Conservation (phyloP, 2,113 vertebrate species). For the Dipodomys merriami region DNA sequence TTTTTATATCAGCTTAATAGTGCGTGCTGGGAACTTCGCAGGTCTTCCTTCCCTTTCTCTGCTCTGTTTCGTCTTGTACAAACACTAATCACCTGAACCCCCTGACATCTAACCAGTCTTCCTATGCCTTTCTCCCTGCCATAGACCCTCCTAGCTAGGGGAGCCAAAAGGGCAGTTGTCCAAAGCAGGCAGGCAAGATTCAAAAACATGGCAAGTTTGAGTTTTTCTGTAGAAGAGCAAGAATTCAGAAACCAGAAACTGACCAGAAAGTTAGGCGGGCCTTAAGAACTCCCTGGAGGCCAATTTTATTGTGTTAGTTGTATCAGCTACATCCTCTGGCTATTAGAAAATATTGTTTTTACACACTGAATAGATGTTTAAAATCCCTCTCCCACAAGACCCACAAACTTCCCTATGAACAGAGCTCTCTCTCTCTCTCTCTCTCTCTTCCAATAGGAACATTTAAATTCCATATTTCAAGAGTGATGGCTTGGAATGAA, state of each 20-base stretch:
- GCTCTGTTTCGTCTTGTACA: background rate
- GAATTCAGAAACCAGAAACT: background rate
- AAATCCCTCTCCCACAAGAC: constrained; percentile 9
- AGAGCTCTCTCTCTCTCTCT: background rate
- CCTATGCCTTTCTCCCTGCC: background rate
- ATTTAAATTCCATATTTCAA: constrained; percentile 40
- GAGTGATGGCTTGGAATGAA: constrained; percentile 54
- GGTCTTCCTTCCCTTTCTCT: background rate
- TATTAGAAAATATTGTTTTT: constrained; percentile 47
- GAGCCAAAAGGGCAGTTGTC: background rate
- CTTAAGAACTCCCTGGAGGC: background rate
- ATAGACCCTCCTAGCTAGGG: background rate
- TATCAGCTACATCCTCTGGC: background rate
- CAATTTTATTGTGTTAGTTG: background rate
- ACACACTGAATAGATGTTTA: background rate
- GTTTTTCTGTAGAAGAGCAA: background rate
- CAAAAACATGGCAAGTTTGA: background rate
- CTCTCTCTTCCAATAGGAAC: constrained; percentile 42
- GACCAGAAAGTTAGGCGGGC: background rate
- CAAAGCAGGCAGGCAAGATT: background rate
- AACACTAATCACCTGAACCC: background rate
- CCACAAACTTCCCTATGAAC: constrained; percentile 6
- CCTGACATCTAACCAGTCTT: background rate
- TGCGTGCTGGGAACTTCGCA: background rate
- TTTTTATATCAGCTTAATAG: background rate